Evolutionary conservation across 2,113 vertebrate species (phyloP).

Genomic region (Riparia riparia): DNA sequence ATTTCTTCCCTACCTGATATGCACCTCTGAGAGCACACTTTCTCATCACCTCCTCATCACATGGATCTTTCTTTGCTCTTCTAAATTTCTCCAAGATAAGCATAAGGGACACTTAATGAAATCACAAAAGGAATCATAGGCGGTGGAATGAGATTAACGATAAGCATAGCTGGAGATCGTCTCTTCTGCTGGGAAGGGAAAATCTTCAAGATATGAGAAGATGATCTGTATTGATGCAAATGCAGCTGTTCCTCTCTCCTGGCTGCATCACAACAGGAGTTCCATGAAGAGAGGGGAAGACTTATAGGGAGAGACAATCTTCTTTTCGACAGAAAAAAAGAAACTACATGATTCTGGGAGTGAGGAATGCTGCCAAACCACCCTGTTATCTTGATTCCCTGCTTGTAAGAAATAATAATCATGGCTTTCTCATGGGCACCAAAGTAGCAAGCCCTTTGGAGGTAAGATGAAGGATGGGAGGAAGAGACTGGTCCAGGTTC

Average conservation of each 20-base stretch:
- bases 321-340: background rate
- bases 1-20: constrained; percentile 4
- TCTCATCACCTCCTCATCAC: constrained; percentile 37
- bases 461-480: background rate
- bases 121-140: background rate
- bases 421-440: background rate
- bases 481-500: background rate
- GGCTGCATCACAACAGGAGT: background rate
- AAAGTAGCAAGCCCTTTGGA: background rate
- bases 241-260: background rate
- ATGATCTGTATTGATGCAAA: background rate
- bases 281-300: background rate
- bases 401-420: background rate
- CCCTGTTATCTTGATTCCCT: background rate
- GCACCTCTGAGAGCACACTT: background rate
- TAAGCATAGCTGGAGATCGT: background rate
- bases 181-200: background rate
- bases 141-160: background rate
- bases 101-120: constrained; percentile 3
- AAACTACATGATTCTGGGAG: background rate
- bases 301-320: background rate
- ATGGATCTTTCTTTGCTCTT: background rate
- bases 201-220: background rate
- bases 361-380: background rate
- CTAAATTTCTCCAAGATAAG: constrained; percentile 32